These are phyloP conservation scores for Dolichopus griseipennis DNA, from an alignment of 2,888 invertebrate species.

Conservation along the genomic window DNA sequence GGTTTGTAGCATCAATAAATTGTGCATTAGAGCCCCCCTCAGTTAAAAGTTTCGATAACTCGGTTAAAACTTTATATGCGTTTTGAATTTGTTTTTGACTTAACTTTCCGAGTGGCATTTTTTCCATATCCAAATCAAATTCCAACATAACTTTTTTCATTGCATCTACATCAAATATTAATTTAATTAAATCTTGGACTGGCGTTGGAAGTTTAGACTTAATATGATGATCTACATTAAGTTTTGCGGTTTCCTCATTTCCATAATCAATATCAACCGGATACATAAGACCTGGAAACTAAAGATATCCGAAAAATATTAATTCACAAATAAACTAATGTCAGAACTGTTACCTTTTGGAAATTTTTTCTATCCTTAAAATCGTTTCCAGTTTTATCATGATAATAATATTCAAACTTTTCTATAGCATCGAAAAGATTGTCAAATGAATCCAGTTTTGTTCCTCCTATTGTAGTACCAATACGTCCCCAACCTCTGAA, in stretches of 20 bases:
- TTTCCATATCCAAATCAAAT: conserved; percentile 92
- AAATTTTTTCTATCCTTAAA: conserved; percentile 64
- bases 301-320: neutral
- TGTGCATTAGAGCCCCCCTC: conserved; percentile 43
- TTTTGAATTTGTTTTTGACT: conserved; percentile 81
- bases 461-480: conserved; percentile 83
- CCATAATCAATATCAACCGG: conserved; percentile 88
- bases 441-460: conserved; percentile 49
- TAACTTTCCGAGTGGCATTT: conserved; percentile 96
- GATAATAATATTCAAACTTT: conserved; percentile 55
- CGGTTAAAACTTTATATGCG: conserved; percentile 73
- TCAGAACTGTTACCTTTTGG: conserved; percentile 45
- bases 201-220: conserved; percentile 62
- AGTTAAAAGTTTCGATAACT: conserved; percentile 54
- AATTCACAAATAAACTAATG: no score
- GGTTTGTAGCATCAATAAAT: conserved; percentile 80
- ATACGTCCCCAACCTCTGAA: conserved; percentile 95
- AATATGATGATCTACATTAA: conserved; percentile 36
- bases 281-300: conserved; percentile 53
- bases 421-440: conserved; percentile 50
- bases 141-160: conserved; percentile 92
- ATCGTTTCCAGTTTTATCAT: conserved; percentile 74
- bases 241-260: conserved; percentile 42
- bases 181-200: conserved; percentile 72
- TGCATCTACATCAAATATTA: conserved; percentile 81